These are phyloP conservation scores for Drosophila parthenogenetica DNA, from an alignment of 2,888 invertebrate species.

Conservation along the genomic window DNA sequence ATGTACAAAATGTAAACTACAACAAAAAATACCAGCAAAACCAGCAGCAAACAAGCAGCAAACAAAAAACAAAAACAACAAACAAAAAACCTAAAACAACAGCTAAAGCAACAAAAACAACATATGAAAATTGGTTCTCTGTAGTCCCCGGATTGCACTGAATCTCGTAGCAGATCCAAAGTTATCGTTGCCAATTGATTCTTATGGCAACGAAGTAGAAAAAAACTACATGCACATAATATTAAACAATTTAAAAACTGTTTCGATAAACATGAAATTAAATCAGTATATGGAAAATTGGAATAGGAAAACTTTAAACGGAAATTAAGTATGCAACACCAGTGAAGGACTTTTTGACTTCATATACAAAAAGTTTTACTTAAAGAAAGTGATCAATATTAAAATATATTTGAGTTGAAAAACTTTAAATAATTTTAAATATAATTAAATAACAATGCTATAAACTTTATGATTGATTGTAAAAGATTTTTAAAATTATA, in stretches of 20 bases:
- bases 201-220: conserved; percentile 33
- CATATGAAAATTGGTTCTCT: conserved; percentile 10
- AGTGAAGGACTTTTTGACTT: too few relatives aligned
- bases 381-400: too few relatives aligned
- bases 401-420: too few relatives aligned
- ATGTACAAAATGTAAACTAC: conserved; percentile 49
- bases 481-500: too few relatives aligned
- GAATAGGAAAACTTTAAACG: not conserved
- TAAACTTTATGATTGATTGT: too few relatives aligned
- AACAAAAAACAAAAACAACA: conserved; percentile 36
- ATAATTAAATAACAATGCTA: too few relatives aligned
- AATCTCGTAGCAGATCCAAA: conserved; percentile 47
- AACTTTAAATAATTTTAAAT: too few relatives aligned
- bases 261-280: conserved; percentile 37
- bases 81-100: conserved; percentile 20
- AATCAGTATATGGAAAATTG: not conserved
- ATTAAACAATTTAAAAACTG: conserved; percentile 26
- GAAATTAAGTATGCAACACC: not conserved
- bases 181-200: conserved; percentile 62
- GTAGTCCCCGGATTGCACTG: conserved; percentile 29
- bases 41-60: conserved; percentile 38
- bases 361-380: too few relatives aligned
- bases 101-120: conserved; percentile 24
- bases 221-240: conserved; percentile 4
- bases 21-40: conserved; percentile 27